Evolutionary conservation across 2,888 invertebrate genomes (phyloP).

Genomic region (Acholoe squamosa): DNA sequence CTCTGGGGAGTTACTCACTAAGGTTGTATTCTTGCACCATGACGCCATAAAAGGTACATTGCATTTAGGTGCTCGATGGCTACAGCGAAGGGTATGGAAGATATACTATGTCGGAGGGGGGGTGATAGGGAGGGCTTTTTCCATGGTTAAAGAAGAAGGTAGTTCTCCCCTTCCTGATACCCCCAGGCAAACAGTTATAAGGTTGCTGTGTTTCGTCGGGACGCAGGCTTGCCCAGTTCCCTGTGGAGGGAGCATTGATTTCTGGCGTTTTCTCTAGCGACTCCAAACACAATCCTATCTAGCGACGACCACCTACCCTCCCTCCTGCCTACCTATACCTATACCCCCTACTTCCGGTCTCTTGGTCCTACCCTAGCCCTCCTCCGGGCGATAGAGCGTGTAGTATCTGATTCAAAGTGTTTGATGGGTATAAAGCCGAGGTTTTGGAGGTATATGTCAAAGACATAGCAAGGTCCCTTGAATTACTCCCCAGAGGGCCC

Average conservation of each 20-base stretch:
- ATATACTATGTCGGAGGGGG: too few species aligned
- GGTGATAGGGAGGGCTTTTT: too few species aligned
- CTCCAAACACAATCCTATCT: constrained; percentile 38
- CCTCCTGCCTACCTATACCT: not conserved
- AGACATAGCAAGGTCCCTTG: too few species aligned
- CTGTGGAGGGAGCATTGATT: not conserved
- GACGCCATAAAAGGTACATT: not conserved
- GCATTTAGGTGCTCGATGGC: too few species aligned
- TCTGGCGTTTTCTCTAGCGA: not conserved
- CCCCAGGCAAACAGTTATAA: not conserved
- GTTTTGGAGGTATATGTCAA: too few species aligned
- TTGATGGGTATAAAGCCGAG: too few species aligned
- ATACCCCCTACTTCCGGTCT: not conserved
- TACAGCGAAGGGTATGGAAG: too few species aligned
- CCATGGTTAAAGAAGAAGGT: too few species aligned
- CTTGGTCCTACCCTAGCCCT: not conserved
- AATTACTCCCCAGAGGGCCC: too few species aligned
- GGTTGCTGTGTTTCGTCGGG: not conserved
- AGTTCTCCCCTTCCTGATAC: too few species aligned
- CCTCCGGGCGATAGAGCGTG: not conserved
- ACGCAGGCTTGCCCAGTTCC: not conserved
- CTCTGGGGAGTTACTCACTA: not conserved
- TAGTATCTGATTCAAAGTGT: too few species aligned
- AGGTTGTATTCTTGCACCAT: too few species aligned
- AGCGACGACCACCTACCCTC: not conserved